Evolutionary conservation across 2,797 vertebrate genomes (phyloP).

Genomic region (Hyperoplus lanceolatus): DNA sequence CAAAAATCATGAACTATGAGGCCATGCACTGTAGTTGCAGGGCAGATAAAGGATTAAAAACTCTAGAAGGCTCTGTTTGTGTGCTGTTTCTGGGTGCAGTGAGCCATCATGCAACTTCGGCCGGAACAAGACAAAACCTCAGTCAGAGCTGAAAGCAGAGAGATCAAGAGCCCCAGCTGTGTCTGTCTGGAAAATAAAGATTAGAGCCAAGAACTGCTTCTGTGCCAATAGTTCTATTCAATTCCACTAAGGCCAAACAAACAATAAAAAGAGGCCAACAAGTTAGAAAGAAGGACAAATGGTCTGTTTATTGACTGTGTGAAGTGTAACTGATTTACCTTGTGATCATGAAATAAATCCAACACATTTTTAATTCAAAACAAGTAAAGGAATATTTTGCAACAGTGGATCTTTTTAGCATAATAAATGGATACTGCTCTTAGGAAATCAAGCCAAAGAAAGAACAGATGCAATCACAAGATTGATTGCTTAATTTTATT

Average conservation of each 20-base stretch:
- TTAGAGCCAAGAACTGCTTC: constrained; percentile 10
- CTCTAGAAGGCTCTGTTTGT: constrained; percentile 2
- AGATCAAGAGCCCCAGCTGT: constrained; percentile 9
- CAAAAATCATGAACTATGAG: constrained; percentile 13
- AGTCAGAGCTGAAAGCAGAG: constrained; percentile 14
- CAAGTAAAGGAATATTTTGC: neutral
- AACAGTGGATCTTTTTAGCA: neutral
- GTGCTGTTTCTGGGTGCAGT: neutral
- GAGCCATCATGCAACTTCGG: constrained; percentile 1
- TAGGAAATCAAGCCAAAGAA: constrained; percentile 10
- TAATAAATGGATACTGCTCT: constrained; percentile 18
- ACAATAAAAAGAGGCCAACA: neutral
- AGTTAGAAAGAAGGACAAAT: constrained; percentile 6
- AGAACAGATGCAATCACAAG: neutral
- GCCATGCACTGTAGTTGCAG: neutral
- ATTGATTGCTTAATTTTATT: neutral
- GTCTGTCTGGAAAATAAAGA: constrained; percentile 25
- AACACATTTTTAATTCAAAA: constrained; percentile 11
- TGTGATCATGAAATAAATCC: constrained; percentile 2
- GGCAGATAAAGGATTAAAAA: constrained; percentile 6
- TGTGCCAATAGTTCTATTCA: constrained; percentile 26
- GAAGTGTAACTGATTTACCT: constrained; percentile 9
- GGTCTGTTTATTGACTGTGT: constrained; percentile 3
- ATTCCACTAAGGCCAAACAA: constrained; percentile 7
- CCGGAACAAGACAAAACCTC: neutral